Evolutionary conservation across 2,888 invertebrate genomes (phyloP), one percentile per base, ranked within the genome.

Genomic region (Caenorhabditis wallacei): DNA sequence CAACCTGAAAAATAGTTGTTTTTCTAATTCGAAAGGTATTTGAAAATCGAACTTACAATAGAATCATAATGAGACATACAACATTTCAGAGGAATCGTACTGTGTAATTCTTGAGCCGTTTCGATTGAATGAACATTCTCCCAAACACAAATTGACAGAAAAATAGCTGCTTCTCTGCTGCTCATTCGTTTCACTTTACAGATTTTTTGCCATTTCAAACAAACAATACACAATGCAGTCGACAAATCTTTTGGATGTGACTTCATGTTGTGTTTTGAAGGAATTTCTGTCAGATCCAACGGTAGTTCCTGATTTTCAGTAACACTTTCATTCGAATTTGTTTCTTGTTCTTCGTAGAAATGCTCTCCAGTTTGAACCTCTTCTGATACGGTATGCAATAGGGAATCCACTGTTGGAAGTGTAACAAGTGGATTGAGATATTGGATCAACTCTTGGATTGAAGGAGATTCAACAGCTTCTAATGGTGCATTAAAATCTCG

Each of bases 361-460:
- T 18, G 2, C 18, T 48, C 18, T 48, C 18, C 18, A 4, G 13
- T 43, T 48, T 48, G 18, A 7, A 13, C 22, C 43, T 24, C 20
- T 5, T 26, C 26, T 26, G 18, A 16, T 16, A 8, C 30, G 20
- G 18, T 48, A 4, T 13, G 13, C 8, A n/a, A 18, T 2, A 48
- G 2, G 2, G 16, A 56, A 0, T 24, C 10, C 16, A 56, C n/a
- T 4, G 40, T 40, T 11, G 72, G 72, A 20, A 26, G 63, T 3
- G 37, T 26, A 40, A 72, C 26, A 5, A 20, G n/a, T 2, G 72
- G 72, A n/a, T 72, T 63, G 26, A 72, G 72, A 37, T 54, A 20
- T 0, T 30, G 40, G 13, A 72, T 20, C 8, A 72, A 22, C 0
- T 53, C 43, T 18, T 63, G 63, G 26, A 72, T 30, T 30, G 51